Evolutionary conservation across 2,113 vertebrate species (phyloP), one percentile per base, ranked within the genome.

Genomic region (Aleadryas rufinucha): DNA sequence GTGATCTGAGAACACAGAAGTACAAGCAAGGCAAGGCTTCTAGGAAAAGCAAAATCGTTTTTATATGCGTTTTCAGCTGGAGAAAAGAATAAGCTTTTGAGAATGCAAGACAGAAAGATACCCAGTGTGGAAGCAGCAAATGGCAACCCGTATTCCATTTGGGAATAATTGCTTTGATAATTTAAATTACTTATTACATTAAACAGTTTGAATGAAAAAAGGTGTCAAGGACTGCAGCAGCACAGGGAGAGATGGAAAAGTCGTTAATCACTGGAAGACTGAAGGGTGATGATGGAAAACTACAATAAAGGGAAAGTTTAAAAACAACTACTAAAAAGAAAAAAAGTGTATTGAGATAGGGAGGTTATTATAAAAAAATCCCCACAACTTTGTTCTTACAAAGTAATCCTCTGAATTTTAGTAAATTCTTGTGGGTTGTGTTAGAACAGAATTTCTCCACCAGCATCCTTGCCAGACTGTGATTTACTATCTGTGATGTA

Each of bases 401-500:
- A 49, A 91, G 31, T 13, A 37, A 42, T 81, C 33, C 65, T 56
- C 30, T 31, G 44, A 81, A 56, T 60, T 87, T 95, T n/a, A 72
- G 30, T 70, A 24, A 68, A 31, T 66, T 50, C 30, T 61, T 71
- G 33, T 86, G 35, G 10, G 18, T 64, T 91, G 39, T 68, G 10
- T 89, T 89, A 90, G 77, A 63, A 37, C 23, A 85, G 65, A 94
- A 41, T 83, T 90, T 93, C 54, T 94, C 35, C 44, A 52, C 16
- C 28, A 78, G n/a, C n/a, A 59, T 91, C 85, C 92, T 88, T 81
- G 84, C 92, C 84, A 87, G 81, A 50, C 68, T 79, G 35, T 61
- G 91, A 94, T 89, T 93, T 71, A 70, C 78, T 95, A 35, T 92
- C 78, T 90, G 61, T 79, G 95, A 88, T 93, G 56, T 79, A 83